Evolutionary conservation across 2,797 vertebrate species (phyloP), one percentile per base, ranked within the genome.

Genomic region (Eulemur albifrons): DNA sequence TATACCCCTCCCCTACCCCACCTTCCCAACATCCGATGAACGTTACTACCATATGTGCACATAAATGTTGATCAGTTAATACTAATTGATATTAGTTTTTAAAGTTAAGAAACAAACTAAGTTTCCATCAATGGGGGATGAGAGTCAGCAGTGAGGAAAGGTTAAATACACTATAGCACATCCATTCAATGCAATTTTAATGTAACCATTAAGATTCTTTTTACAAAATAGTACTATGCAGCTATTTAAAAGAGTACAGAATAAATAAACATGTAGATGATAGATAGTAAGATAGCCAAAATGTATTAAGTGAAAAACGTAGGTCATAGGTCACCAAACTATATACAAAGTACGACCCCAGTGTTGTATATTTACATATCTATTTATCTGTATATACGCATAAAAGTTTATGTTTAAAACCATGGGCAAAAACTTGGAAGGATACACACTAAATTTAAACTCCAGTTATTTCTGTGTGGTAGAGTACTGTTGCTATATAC

Each of bases 361-460:
- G 9, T 50, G n/a, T 69, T 92, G 48, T 17, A 12, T 89, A 17
- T 84, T 93, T 94, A 85, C 40, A 30, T 83, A 59, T 43, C 7
- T 94, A 69, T 92, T 61, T 86, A 86, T 89, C 40, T 93, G 20
- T 83, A 54, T 35, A 73, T 50, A 80, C 63, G 25, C 79, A 76
- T 61, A 61, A 4, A 77, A 90, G 35, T 95, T 88, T 93, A 25
- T 94, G 73, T 95, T 97, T 89, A 89, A 90, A 94, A 52, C 40
- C 63, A 93, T 57, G 43, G 38, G 27, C 38, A 94, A 93, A 94
- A 83, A 61, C 86, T 88, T 87, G 63, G 73, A 83, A 95, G 14
- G 5, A 65, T 83, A 70, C 17, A 82, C 18, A 77, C 45, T 95
- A 82, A 86, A 95, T 91, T 93, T 97, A 79, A 69, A 69, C 70